Conservation (phyloP, 2,888 invertebrate species). For the Lymantria dispar region DNA sequence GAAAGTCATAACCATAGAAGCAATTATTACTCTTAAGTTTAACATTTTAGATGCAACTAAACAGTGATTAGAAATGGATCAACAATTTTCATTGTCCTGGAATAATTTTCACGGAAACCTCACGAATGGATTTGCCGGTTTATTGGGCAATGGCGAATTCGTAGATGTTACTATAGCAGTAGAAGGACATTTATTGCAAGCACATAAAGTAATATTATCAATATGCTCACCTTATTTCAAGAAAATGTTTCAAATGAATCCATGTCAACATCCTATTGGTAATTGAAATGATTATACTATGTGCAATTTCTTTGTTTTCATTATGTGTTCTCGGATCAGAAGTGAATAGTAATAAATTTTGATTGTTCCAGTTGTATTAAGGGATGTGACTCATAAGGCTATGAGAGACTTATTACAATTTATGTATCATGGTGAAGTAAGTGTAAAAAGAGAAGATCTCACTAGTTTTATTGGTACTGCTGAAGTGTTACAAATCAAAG, state of each 20-base stretch:
- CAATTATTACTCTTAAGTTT: slow-evolving; percentile 8
- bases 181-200: slow-evolving; percentile 85
- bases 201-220: slow-evolving; percentile 87
- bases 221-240: slow-evolving; percentile 88
- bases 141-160: slow-evolving; percentile 82
- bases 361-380: slow-evolving; percentile 83
- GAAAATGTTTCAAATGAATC: slow-evolving; percentile 85
- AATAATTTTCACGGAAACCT: slow-evolving; percentile 88
- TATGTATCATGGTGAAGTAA: slow-evolving; percentile 90
- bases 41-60: slow-evolving; percentile 50
- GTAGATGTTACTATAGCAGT: slow-evolving; percentile 84
- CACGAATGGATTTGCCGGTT: slow-evolving; percentile 84
- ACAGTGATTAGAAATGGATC: slow-evolving; percentile 79
- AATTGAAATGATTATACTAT: slow-evolving; percentile 5
- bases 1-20: not conserved
- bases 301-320: slow-evolving; percentile 5
- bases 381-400: slow-evolving; percentile 87
- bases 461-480: slow-evolving; percentile 87
- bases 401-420: slow-evolving; percentile 88
- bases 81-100: slow-evolving; percentile 88
- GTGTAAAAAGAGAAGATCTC: slow-evolving; percentile 87
- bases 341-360: not conserved
- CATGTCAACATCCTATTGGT: slow-evolving; percentile 86
- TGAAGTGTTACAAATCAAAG: slow-evolving; percentile 88
- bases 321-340: not conserved